Percentiles rank a stretch among this genome's conserved stretches.
Conservation (phyloP, 2,113 vertebrate species). For the Paramormyrops kingsleyae region DNA sequence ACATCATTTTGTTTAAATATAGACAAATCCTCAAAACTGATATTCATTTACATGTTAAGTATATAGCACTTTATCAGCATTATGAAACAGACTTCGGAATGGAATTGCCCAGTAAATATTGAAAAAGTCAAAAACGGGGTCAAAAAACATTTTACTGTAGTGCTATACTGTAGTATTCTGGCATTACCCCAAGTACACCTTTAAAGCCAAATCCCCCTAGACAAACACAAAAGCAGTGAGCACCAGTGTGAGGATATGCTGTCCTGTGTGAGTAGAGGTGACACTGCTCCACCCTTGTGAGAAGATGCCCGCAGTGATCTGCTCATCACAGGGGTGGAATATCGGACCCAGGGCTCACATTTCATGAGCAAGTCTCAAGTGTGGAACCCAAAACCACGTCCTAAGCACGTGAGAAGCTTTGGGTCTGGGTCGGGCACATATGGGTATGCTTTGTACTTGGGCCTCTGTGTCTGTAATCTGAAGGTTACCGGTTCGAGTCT, state of each 20-base stretch:
- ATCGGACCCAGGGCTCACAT: neutral
- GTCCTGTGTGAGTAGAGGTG: neutral
- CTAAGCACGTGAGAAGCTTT: neutral
- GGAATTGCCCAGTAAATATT: neutral
- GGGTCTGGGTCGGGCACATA: neutral
- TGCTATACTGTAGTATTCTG: neutral
- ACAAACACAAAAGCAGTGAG: neutral
- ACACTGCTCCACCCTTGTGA: neutral
- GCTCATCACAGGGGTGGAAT: neutral
- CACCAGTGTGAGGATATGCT: neutral
- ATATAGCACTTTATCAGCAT: neutral
- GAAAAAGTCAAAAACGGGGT: neutral
- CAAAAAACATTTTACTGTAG: neutral
- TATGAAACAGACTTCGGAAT: neutral
- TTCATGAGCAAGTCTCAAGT: neutral
- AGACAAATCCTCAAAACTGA: neutral
- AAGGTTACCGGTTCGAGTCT: neutral
- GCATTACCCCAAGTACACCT: neutral
- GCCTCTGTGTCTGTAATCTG: neutral
- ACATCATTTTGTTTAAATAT: neutral
- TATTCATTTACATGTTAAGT: neutral
- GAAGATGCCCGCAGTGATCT: neutral
- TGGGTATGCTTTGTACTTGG: neutral
- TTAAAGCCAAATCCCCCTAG: neutral
- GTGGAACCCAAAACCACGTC: neutral